Percentiles rank a stretch among this genome's conserved stretches.
phyloP scores from a whole-genome alignment of 2,888 invertebrate genomes.

The Zygothrica quintamaculata region DNA sequence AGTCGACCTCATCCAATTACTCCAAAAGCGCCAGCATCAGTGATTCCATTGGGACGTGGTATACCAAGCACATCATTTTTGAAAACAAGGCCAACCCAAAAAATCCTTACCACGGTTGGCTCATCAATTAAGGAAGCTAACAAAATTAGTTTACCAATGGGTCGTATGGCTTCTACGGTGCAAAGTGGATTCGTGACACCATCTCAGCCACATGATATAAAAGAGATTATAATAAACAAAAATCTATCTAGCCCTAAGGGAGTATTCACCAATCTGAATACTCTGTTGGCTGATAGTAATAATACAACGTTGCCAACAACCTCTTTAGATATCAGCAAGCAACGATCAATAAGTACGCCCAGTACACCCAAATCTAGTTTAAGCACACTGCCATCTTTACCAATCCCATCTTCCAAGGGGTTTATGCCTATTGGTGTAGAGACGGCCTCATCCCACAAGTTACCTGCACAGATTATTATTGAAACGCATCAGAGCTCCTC shows the following conservation, averaged over 20 bases:
- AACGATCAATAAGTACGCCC: conserved; percentile 35
- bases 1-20: conserved; percentile 60
- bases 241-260: conserved; percentile 68
- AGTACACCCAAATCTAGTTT: conserved; percentile 48
- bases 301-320: conserved; percentile 28
- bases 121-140: conserved; percentile 29
- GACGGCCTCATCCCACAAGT: conserved; percentile 79
- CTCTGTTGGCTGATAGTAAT: conserved; percentile 56
- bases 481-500: conserved; percentile 83
- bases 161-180: conserved; percentile 20
- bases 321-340: conserved; percentile 28
- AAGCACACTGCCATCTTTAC: conserved; percentile 16
- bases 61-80: conserved; percentile 62
- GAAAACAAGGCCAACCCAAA: conserved; percentile 51
- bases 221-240: conserved; percentile 82
- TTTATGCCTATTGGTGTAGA: conserved; percentile 83
- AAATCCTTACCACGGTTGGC: conserved; percentile 25
- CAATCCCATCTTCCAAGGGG: conserved; percentile 70
- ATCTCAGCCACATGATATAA: conserved; percentile 67
- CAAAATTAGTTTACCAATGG: conserved; percentile 47
- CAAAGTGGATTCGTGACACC: conserved; percentile 41
- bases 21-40: conserved; percentile 52
- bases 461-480: conserved; percentile 84
- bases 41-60: conserved; percentile 56
- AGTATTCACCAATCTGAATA: conserved; percentile 69